Evolutionary conservation across 2,797 vertebrate genomes (phyloP), one percentile per base, ranked within the genome.

Genomic region (Crax fasciolata): DNA sequence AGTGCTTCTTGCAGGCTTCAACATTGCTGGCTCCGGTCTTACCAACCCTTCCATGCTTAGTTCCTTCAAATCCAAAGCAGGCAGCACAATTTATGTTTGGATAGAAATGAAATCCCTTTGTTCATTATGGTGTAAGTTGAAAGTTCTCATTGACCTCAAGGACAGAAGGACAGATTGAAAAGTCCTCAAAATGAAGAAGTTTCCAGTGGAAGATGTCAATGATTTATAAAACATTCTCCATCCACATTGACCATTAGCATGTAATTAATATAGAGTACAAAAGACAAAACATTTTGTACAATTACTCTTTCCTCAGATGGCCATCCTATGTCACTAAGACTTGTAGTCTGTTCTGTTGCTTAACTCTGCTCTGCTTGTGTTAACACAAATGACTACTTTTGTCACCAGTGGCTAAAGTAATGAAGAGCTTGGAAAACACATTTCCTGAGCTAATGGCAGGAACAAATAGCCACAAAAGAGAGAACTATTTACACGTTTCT

Each of bases 391-490:
- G 38, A 72, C 86, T 89, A 63, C 71, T 93, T 95, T 54, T 83
- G 88, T 90, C 54, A 84, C 49, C 63, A 94, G 65, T 63, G 77
- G 57, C 89, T 92, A 90, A 96, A 89, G 12, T 51, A 85, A 89
- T 38, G 46, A 57, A 96, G 93, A 76, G 18, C 39, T 87, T 90
- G 84, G 75, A 92, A 95, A 92, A 92, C 68, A 77, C 55, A 66
- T 93, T 96, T 96, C 92, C 92, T 94, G 90, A 96, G 77, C 61
- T 90, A 92, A 63, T 58, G 61, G 71, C 72, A 92, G 5, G 16
- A 94, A 93, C 74, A 87, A 92, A 96, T 73, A 90, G 38, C 46
- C 88, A 94, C 78, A 91, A 70, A 90, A 95, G 86, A 87, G 75
- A 68, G 81, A 96, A 93, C 35, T 91, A 92, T 96, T 93, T 82